Conservation (phyloP, 2,888 invertebrate species). For the Acholoe squamosa region DNA sequence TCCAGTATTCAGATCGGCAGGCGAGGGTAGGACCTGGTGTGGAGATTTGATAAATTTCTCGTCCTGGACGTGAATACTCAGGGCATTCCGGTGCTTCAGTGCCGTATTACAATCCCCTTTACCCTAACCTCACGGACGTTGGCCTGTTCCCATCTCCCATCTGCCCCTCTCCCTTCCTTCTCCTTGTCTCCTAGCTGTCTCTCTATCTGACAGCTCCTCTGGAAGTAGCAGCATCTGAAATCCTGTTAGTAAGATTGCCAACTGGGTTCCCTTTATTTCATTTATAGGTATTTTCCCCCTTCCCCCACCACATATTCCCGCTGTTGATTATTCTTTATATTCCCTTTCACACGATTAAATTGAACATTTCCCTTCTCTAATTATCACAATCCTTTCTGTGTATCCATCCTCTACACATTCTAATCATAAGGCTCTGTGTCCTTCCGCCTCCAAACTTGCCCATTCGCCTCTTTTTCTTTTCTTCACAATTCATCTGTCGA, state of each 20-base stretch:
- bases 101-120: neutral
- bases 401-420: neutral
- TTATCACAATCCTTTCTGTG: neutral
- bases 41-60: conserved; percentile 4
- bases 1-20: neutral
- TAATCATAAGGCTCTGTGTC: neutral
- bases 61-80: conserved; percentile 1
- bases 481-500: neutral
- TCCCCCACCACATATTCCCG: neutral
- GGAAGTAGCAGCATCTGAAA: too few species aligned
- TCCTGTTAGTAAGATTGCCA: too few species aligned
- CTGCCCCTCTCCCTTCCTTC: neutral
- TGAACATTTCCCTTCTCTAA: neutral
- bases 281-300: neutral
- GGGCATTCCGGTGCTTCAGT: neutral
- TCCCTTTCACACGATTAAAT: neutral
- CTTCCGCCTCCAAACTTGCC: too few species aligned
- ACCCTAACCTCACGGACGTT: neutral
- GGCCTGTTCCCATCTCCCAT: neutral
- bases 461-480: neutral
- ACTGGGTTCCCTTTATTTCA: too few species aligned
- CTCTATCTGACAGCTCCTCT: too few species aligned
- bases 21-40: neutral
- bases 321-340: neutral
- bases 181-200: too few species aligned